These are phyloP conservation scores for Sternotherus odoratus DNA, from an alignment of 2,797 vertebrate genomes.

Conservation along the genomic window DNA sequence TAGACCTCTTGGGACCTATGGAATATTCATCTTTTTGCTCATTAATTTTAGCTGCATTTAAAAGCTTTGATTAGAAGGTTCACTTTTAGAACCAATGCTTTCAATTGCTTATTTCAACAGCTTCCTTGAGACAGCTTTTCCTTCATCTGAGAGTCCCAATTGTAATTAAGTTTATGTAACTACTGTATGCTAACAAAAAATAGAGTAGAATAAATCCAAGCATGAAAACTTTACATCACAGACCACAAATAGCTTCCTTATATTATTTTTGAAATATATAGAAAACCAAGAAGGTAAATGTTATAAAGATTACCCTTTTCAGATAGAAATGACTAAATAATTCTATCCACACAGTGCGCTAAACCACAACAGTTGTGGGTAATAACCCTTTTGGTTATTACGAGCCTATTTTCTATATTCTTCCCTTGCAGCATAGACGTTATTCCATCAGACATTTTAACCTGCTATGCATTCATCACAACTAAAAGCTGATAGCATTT, in stretches of 20 bases:
- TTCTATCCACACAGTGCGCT: too few species aligned
- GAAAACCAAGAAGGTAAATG: not conserved
- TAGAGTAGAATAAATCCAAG: not conserved
- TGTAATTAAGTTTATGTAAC: conserved; percentile 2
- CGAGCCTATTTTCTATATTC: not conserved
- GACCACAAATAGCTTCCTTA: not conserved
- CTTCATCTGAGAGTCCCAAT: not conserved
- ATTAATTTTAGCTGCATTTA: not conserved
- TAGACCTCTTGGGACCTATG: not conserved
- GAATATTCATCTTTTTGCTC: not conserved
- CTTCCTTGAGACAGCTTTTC: not conserved
- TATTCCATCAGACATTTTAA: not conserved
- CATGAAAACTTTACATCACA: not conserved
- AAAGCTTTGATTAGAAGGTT: not conserved
- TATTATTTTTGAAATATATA: not conserved
- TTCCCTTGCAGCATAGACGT: not conserved
- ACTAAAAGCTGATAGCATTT: not conserved
- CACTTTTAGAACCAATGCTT: conserved; percentile 9
- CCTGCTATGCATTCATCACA: not conserved
- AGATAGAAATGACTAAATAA: not conserved
- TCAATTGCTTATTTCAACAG: not conserved
- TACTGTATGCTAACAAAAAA: not conserved
- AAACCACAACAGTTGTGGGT: not conserved
- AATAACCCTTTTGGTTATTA: not conserved
- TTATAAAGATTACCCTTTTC: not conserved